Evolutionary conservation across 2,797 vertebrate genomes (phyloP).

Genomic region (Saxicola maurus): DNA sequence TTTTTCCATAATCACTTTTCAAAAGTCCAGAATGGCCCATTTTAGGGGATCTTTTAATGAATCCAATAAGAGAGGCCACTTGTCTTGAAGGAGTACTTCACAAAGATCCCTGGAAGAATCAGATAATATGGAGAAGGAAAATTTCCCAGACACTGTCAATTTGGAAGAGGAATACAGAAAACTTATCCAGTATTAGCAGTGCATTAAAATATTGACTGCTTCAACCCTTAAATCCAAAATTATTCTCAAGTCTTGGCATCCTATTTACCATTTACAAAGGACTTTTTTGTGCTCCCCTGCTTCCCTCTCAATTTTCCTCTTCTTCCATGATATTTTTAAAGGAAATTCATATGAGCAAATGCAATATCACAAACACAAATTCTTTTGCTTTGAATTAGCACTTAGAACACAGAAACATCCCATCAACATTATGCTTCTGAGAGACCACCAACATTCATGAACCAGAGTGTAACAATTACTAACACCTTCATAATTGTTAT

Average conservation of each 20-base stretch:
- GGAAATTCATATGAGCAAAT: not conserved
- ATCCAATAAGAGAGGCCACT: slow-evolving; percentile 12
- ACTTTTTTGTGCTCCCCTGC: not conserved
- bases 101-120: not conserved
- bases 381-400: not conserved
- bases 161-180: not conserved
- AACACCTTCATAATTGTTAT: not conserved
- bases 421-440: not conserved
- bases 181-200: not conserved
- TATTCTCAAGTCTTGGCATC: not conserved
- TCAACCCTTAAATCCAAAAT: not conserved
- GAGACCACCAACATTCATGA: not conserved
- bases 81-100: slow-evolving; percentile 22
- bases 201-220: not conserved
- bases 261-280: not conserved
- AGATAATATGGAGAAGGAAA: not conserved
- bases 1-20: not conserved
- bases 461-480: not conserved
- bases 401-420: not conserved
- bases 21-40: not conserved
- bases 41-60: slow-evolving; percentile 35
- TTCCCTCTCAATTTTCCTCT: not conserved
- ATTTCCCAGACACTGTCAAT: not conserved
- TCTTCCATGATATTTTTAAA: not conserved
- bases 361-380: not conserved